Evolutionary conservation across 1,140 invertebrate genomes (phyloP), one percentile per base, ranked within the genome.

Genomic region (Eulimnadia texana): DNA sequence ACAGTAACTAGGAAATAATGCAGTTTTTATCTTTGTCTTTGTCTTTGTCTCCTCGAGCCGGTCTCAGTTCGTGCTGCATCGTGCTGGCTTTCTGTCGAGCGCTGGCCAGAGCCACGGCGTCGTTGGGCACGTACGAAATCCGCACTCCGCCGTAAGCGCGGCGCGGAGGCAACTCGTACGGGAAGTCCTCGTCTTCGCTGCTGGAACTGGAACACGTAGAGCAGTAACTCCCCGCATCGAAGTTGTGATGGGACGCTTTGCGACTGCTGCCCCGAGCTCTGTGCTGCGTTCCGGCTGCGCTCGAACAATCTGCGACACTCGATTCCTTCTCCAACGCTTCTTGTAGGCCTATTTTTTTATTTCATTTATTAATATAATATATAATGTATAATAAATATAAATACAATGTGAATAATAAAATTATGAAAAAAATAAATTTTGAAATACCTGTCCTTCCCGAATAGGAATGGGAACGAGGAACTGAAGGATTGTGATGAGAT

Each of bases 91-190:
- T 83, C 62, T 84, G 76, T 64, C 82, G 78, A 42, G 85, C 85
- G 67, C 83, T 16, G 9, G 55, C 55, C 1, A 57, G 29, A 16
- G 55, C 55, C 55, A 91, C 75, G 0, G 86, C 84, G 72, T 92
- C 88, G 70, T 90, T 91, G 63, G 88, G 88, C 63, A 93, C 88
- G 73, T 92, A 93, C 10, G 87, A 89, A 64, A 91, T 89, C 51
- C 88, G 73, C 2, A 90, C 88, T 6, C 72, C 71, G 29, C 88
- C 87, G 70, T 90, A 91, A 13, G 87, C 85, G 67, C 84, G 75
- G 66, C 87, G 73, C 29, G 85, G 82, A 3, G 88, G 88, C 52
- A 91, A 70, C 50, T 86, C 80, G 70, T 92, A 90, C 65, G 86
- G 83, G 50, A 86, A 82, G 51, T 90, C 88, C 51, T 88, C 87